Evolutionary conservation across 2,113 vertebrate species (phyloP).

Genomic region (Setophaga kirtlandii): DNA sequence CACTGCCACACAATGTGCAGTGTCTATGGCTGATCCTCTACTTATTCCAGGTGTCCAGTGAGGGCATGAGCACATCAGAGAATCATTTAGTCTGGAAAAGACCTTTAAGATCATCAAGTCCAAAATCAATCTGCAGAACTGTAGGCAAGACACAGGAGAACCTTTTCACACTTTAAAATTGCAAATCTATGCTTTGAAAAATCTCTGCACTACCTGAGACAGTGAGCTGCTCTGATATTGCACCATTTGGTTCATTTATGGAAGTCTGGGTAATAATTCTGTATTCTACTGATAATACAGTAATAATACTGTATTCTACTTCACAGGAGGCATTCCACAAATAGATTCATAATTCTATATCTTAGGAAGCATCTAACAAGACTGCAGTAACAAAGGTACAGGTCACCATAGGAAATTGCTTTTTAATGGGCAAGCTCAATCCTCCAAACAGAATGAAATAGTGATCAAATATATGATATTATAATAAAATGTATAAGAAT

Average conservation of each 20-base stretch:
- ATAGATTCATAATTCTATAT: not conserved
- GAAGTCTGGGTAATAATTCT: not conserved
- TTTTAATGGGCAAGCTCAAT: not conserved
- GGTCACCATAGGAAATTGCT: not conserved
- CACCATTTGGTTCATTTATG: not conserved
- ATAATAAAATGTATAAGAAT: not conserved
- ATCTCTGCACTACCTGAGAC: not conserved
- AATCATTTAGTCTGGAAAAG: not conserved
- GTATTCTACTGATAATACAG: not conserved
- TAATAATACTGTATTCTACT: not conserved
- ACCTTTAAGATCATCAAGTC: not conserved
- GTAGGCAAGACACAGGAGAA: not conserved
- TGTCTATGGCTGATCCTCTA: not conserved
- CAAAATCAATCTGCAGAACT: not conserved
- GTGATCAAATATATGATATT: not conserved
- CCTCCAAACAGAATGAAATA: not conserved
- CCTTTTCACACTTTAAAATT: not conserved
- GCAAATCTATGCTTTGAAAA: not conserved
- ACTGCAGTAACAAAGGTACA: not conserved
- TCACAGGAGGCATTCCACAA: not conserved
- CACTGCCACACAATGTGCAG: not conserved
- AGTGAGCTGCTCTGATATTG: not conserved
- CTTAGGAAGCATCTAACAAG: not conserved
- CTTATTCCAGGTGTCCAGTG: not conserved
- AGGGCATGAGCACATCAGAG: not conserved